phyloP scores from a whole-genome alignment of 1,140 invertebrate genomes.

The Leptonema lineaticorne region DNA sequence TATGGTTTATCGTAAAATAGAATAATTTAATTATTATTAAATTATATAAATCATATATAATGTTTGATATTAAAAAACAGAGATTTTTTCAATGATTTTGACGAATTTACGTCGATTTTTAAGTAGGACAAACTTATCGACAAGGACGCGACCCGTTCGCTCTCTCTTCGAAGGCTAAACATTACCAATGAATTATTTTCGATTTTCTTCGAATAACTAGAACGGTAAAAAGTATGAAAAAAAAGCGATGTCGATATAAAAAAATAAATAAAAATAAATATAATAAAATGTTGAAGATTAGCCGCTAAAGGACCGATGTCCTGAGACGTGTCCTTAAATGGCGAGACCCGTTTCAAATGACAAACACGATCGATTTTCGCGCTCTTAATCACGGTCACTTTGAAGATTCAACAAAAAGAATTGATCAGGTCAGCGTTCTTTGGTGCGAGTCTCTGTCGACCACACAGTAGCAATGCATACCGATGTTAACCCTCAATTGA shows the following conservation, averaged over 20 bases:
- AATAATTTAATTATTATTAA: neutral
- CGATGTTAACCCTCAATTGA: neutral
- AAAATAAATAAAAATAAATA: too few species aligned
- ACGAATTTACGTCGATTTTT: neutral
- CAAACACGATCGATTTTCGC: constrained; percentile 6
- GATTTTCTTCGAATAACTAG: too few species aligned
- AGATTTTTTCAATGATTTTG: neutral
- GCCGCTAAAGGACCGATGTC: neutral
- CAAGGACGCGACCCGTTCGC: constrained; percentile 5
- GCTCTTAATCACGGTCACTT: constrained; percentile 4
- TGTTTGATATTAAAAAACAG: too few species aligned
- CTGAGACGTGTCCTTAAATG: constrained; percentile 8
- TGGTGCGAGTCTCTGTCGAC: neutral
- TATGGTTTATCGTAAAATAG: neutral
- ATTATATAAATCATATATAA: neutral
- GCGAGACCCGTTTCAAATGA: constrained; percentile 1
- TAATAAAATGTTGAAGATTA: too few species aligned
- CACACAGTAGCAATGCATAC: neutral
- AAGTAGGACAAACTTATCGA: neutral
- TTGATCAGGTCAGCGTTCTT: neutral
- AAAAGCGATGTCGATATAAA: too few species aligned
- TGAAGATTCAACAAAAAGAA: neutral
- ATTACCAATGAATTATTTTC: neutral
- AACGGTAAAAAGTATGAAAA: too few species aligned
- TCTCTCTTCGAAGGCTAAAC: constrained; percentile 1